Base-by-base conservation (phyloP, 2,797 vertebrate species). In the Sitta carolinensis region DNA sequence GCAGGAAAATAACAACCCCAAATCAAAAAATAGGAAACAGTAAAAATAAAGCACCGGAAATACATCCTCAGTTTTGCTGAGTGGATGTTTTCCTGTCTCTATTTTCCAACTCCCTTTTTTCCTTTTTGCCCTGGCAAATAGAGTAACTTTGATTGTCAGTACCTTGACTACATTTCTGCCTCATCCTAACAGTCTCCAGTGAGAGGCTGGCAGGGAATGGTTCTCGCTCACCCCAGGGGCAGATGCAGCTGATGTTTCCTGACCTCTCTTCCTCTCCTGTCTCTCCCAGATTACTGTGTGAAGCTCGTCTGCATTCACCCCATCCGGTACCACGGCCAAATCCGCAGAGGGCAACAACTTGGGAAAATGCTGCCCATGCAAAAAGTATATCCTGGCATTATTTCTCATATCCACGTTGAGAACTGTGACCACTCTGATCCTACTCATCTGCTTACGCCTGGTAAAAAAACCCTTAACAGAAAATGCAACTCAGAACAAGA, bases 291-390 rank as follows among this genome's bases (percentile, higher is more conserved):
- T 88, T 96, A 96, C 92, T 98, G 98, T 47, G 97, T 98, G 75
- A 98, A 98, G 97, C 98, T 99, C 6, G 97, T 98, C 94, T 98
- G 98, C 92, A 97, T 99, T 74, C 98, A 98, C 48, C 98, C 98
- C 32, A 90, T 97, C 93, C 97, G 92, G 20, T 98, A 98, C 92
- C 82, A 84, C 0, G 98, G 98, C n/a, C 83, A 93, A 0, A 97
- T 98, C 94, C 82, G n/a, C 16, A 97, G 95, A 80, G 98, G 98
- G 30, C 96, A 98, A 34, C 91, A 59, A 5, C 91, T 98, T 5
- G 98, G 98, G 51, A 98, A 72, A 38, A 80, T 98, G 88, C 42
- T 98, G 93, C 98, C 98, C 0, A 97, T 98, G 91, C 98, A 99
- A 77, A 97, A 94, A 13, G 97, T 96, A 3, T 98, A 98, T 93